Percentiles rank a stretch among this genome's conserved stretches.
Evolutionary conservation across 2,113 vertebrate genomes (phyloP).

Genomic region (Heterotis niloticus): DNA sequence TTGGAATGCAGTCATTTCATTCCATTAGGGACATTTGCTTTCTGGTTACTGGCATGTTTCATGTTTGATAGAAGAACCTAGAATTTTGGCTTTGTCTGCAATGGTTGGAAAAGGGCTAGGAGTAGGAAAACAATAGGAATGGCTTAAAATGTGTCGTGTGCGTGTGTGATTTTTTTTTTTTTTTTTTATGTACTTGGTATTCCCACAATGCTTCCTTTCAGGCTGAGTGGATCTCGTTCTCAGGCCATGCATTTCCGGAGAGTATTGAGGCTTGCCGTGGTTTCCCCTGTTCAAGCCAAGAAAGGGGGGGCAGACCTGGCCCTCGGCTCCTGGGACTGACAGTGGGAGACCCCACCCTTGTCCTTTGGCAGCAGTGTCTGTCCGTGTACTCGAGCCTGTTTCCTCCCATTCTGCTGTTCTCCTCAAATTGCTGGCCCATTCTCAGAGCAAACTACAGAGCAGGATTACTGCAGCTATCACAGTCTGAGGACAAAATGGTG

Average conservation of each 20-base stretch:
- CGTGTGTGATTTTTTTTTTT: background rate
- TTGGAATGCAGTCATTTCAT: too few relatives aligned
- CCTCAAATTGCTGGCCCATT: background rate
- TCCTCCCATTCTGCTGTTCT: conserved; percentile 6
- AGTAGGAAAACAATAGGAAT: too few relatives aligned
- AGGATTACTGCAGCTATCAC: background rate
- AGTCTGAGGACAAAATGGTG: background rate
- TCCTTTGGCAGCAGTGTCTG: background rate
- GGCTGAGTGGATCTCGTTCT: background rate
- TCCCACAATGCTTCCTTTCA: background rate
- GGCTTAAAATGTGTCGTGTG: background rate
- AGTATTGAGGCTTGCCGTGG: background rate
- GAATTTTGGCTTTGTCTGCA: too few relatives aligned
- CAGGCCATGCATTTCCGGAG: background rate
- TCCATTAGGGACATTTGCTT: too few relatives aligned
- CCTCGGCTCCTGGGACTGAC: background rate
- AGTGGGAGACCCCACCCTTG: background rate
- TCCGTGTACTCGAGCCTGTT: background rate
- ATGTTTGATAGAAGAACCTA: too few relatives aligned
- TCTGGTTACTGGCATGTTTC: too few relatives aligned
- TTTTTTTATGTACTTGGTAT: background rate
- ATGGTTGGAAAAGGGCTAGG: too few relatives aligned
- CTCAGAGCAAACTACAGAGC: background rate
- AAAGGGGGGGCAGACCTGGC: background rate
- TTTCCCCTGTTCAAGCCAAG: background rate